These are phyloP conservation scores for Dryobotodes eremita DNA, from an alignment of 2,888 invertebrate species.

Conservation along the genomic window DNA sequence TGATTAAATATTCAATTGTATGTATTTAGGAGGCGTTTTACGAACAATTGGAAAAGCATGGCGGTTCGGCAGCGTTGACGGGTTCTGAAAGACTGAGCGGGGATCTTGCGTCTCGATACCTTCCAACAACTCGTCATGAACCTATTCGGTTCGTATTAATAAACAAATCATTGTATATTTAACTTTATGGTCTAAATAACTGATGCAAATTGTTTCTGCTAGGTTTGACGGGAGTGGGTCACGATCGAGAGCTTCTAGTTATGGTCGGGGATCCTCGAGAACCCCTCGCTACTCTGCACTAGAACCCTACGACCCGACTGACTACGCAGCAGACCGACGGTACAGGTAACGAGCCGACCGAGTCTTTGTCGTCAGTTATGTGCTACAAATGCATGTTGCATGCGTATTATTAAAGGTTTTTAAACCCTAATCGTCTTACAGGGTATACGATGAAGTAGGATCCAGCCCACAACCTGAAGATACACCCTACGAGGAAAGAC, in stretches of 20 bases:
- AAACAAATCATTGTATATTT: constrained; percentile 2
- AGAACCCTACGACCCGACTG: constrained; percentile 88
- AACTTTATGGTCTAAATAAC: not conserved
- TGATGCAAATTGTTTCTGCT: constrained; percentile 6
- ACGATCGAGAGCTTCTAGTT: constrained; percentile 88
- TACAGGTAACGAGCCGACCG: constrained; percentile 80
- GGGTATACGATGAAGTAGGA: constrained; percentile 87
- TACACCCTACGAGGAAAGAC: constrained; percentile 86
- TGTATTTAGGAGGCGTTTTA: constrained; percentile 96
- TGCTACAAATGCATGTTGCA: constrained; percentile 6
- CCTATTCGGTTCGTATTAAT: constrained; percentile 76
- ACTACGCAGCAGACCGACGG: constrained; percentile 87
- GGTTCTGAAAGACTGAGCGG: constrained; percentile 85
- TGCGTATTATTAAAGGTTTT: constrained; percentile 1
- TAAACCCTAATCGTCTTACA: constrained; percentile 53
- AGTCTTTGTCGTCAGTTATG: not conserved
- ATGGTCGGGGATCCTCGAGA: constrained; percentile 83
- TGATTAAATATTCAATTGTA: constrained; percentile 20
- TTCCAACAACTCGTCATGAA: constrained; percentile 83
- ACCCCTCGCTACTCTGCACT: constrained; percentile 84
- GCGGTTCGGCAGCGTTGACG: constrained; percentile 90
- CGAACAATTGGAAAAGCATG: constrained; percentile 96
- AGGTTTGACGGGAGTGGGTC: constrained; percentile 86
- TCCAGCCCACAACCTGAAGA: constrained; percentile 94
- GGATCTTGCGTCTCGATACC: constrained; percentile 81